phyloP scores from a whole-genome alignment of 2,113 vertebrate genomes.

The Emydocephalus ijimae region DNA sequence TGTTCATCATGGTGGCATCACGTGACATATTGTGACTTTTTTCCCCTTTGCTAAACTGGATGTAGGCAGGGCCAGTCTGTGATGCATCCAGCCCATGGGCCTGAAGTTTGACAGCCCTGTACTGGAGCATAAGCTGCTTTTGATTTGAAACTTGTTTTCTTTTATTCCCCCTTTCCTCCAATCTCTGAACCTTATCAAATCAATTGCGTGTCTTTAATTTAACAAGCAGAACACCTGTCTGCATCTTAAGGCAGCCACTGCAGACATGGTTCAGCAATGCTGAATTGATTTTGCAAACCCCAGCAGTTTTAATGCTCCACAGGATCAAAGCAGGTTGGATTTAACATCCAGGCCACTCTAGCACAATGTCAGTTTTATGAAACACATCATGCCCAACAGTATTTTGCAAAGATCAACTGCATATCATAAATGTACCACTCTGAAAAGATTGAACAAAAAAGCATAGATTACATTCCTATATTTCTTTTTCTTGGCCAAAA shows the following conservation, averaged over 20 bases:
- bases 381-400: conserved; percentile 6
- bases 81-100: too few species aligned
- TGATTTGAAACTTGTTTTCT: conserved; percentile 60
- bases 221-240: conserved; percentile 65
- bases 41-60: too few species aligned
- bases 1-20: too few species aligned
- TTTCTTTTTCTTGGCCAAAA: not conserved
- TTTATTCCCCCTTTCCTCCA: conserved; percentile 28
- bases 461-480: not conserved
- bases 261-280: conserved; percentile 63
- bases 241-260: conserved; percentile 61
- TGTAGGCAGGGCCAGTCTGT: too few species aligned
- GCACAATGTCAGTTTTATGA: conserved; percentile 29
- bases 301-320: not conserved
- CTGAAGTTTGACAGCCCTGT: not conserved
- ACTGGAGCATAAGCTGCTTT: conserved; percentile 37
- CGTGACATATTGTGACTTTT: too few species aligned
- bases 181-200: conserved; percentile 74
- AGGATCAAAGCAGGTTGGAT: conserved; percentile 33
- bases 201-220: conserved; percentile 68
- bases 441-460: not conserved
- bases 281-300: conserved; percentile 66
- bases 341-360: conserved; percentile 55
- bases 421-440: conserved; percentile 23
- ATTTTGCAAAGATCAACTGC: conserved; percentile 25